Evolutionary conservation across 2,888 invertebrate species (phyloP).

Genomic region (Philereme vetulata): DNA sequence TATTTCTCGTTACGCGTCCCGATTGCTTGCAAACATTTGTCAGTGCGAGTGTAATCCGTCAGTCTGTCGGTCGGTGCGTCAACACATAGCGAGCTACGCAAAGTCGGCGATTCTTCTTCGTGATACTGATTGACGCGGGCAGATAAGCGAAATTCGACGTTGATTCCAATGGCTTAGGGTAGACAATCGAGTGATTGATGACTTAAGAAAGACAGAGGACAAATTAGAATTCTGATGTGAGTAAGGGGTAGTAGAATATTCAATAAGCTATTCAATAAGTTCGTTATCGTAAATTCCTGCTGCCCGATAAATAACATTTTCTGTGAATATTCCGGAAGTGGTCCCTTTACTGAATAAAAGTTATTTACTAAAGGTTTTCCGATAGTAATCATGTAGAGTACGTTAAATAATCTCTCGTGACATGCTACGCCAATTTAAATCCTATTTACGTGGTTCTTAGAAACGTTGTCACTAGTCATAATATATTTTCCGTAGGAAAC

Average conservation of each 20-base stretch:
- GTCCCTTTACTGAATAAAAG: too few relatives aligned
- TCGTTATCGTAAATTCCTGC: too few relatives aligned
- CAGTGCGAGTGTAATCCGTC: conserved; percentile 67
- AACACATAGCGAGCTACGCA: conserved; percentile 61
- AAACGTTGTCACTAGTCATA: too few relatives aligned
- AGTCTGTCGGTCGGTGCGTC: conserved; percentile 71
- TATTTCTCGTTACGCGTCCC: conserved; percentile 41
- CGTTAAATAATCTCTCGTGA: too few relatives aligned
- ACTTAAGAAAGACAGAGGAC: conserved; percentile 42
- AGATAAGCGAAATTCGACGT: conserved; percentile 69
- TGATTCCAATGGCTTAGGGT: conserved; percentile 58
- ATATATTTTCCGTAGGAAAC: too few relatives aligned
- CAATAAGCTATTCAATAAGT: conserved; percentile 17
- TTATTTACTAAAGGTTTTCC: too few relatives aligned
- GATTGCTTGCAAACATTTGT: conserved; percentile 61
- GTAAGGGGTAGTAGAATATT: conserved; percentile 43
- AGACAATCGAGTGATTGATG: conserved; percentile 64
- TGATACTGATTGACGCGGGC: conserved; percentile 69
- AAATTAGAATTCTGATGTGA: conserved; percentile 51
- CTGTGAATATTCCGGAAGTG: too few relatives aligned
- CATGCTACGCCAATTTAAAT: too few relatives aligned
- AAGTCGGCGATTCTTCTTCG: conserved; percentile 67
- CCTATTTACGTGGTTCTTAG: too few relatives aligned
- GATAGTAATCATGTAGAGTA: too few relatives aligned
- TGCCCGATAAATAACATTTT: too few relatives aligned